Evolutionary conservation across 2,113 vertebrate species (phyloP).

Genomic region (Triplophysa dalaica): DNA sequence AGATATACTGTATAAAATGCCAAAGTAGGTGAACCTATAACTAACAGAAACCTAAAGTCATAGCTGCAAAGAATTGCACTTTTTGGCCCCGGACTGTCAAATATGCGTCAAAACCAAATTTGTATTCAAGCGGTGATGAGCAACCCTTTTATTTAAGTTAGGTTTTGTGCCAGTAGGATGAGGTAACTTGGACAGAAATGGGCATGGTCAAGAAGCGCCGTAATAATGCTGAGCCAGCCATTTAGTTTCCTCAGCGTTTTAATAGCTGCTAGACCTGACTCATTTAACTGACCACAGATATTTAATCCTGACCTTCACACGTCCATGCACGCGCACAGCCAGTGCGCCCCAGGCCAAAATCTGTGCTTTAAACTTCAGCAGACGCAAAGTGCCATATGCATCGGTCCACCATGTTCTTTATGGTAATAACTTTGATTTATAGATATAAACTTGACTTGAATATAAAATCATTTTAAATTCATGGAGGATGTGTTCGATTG

Average conservation of each 20-base stretch:
- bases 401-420: neutral
- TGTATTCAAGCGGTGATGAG: conserved; percentile 19
- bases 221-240: conserved; percentile 44
- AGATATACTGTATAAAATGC: too few species aligned
- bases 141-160: neutral
- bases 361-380: conserved; percentile 24
- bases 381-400: conserved; percentile 3
- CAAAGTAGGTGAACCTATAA: too few species aligned
- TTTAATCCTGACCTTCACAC: conserved; percentile 23
- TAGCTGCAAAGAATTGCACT: neutral
- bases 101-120: neutral
- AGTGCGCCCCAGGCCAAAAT: conserved; percentile 23
- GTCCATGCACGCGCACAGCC: conserved; percentile 38
- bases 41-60: neutral
- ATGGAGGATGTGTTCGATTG: too few species aligned
- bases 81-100: neutral
- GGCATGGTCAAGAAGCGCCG: conserved; percentile 42
- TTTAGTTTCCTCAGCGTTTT: conserved; percentile 33
- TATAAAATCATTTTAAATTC: too few species aligned
- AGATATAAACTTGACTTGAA: too few species aligned
- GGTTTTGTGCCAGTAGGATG: conserved; percentile 30
- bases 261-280: conserved; percentile 27
- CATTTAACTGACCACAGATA: conserved; percentile 35
- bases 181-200: neutral
- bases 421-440: neutral